Percentiles rank a stretch among this genome's conserved stretches.
Conservation (phyloP, 2,888 invertebrate genomes). For the Sarcophaga subvicina region DNA sequence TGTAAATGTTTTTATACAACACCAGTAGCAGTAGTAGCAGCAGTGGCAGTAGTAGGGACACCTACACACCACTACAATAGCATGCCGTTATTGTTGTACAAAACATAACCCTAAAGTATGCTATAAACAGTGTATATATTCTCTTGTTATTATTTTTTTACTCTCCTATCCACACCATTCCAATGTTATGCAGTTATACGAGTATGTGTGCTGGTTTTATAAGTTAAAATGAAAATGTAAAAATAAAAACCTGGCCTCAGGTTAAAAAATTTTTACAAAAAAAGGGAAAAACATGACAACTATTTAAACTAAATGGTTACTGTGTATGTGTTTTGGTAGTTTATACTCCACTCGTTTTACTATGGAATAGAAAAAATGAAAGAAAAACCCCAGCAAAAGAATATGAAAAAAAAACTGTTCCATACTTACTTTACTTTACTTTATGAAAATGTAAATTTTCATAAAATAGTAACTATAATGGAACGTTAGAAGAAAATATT, state of each 20-base stretch:
- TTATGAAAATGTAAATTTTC: slow-evolving; percentile 66
- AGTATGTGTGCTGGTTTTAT: slow-evolving; percentile 3
- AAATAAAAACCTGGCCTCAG: slow-evolving; percentile 58
- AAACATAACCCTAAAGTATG: slow-evolving; percentile 29
- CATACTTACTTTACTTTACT: slow-evolving; percentile 37
- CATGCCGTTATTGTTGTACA: not conserved
- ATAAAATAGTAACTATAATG: slow-evolving; percentile 34
- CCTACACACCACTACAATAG: slow-evolving; percentile 13
- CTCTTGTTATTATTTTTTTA: slow-evolving; percentile 21
- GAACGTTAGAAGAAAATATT: slow-evolving; percentile 38
- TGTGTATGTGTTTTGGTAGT: slow-evolving; percentile 12
- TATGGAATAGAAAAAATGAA: not conserved
- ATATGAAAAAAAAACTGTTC: too few species aligned
- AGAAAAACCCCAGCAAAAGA: not conserved
- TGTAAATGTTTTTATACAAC: slow-evolving; percentile 29
- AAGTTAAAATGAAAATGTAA: slow-evolving; percentile 33
- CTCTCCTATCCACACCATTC: not conserved
- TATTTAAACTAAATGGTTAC: slow-evolving; percentile 63
- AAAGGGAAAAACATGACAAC: slow-evolving; percentile 25
- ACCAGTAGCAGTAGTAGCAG: slow-evolving; percentile 44
- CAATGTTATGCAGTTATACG: not conserved
- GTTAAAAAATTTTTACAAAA: slow-evolving; percentile 47
- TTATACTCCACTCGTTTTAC: not conserved
- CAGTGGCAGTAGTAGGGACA: slow-evolving; percentile 19
- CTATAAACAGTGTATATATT: slow-evolving; percentile 16